Base-by-base conservation (phyloP, 2,113 vertebrate genomes). In the Colossoma macropomum region DNA sequence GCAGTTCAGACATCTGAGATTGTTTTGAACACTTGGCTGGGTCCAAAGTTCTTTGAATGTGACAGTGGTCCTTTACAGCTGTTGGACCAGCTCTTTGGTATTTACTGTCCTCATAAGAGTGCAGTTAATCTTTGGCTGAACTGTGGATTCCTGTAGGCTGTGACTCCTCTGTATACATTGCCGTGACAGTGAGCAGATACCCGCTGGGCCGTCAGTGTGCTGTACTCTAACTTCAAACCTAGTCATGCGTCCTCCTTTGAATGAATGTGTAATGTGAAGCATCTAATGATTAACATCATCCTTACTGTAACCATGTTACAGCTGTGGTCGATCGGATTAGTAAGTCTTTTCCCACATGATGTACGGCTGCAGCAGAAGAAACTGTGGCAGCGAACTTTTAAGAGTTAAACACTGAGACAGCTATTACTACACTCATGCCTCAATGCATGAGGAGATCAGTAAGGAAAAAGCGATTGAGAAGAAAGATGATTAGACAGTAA, bases 261-360 rank as follows among this genome's bases (percentile, higher is more conserved):
- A 32, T 68, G 34, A 68, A 68, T 68, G 28, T 68, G 65, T 68
- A 68, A 68, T 68, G 65, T 21, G 65, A 32, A 48, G 54, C 54
- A 8, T 23, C 76, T 32, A 30, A 63, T 79, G 45, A 30, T 69
- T 50, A 50, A 68, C 25, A 27, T 19, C 41, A 23, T 34, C 30
- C 30, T 66, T 38, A 7, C 32, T 8, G 4, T 48, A 82, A 45
- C 41, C 41, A 11, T 11, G 41, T 11, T 45, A 45, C 41, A 45
- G 41, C 41, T 8, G 41, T 45, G 4, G 41, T 11, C 10, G 41
- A 45, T 9, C 41, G 4, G 10, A 45, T 9, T 45, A 45, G 41
- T 11, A 45, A 45, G 41, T 5, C 41, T 45, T 7, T 38, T 38
- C 34, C 34, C 34, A n/a, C n/a, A n/a, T n/a, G n/a, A n/a, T n/a